Percentiles rank a stretch among this genome's conserved stretches.
phyloP scores from a whole-genome alignment of 2,888 invertebrate genomes.

The Chymomyza fuscimana region DNA sequence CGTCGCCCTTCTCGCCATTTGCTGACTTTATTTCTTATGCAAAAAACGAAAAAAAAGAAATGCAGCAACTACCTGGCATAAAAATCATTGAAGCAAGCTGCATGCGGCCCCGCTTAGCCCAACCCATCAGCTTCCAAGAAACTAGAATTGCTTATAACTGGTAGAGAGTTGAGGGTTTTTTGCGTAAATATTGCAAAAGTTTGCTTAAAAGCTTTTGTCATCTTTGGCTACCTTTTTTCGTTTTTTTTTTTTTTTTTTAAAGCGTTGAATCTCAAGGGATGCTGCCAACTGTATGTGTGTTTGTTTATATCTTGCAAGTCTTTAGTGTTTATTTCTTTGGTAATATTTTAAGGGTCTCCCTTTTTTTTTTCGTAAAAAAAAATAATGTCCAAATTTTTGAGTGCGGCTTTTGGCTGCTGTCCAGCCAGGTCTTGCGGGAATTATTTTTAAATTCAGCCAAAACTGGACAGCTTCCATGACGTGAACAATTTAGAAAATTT shows the following conservation, averaged over 20 bases:
- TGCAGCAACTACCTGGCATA: conserved; percentile 15
- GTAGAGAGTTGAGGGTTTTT: conserved; percentile 13
- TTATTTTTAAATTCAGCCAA: conserved; percentile 12
- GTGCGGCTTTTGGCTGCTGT: conserved; percentile 12
- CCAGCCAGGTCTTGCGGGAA: conserved; percentile 39
- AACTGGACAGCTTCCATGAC: background rate
- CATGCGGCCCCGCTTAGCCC: conserved; percentile 23
- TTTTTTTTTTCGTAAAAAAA: conserved; percentile 7
- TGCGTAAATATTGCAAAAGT: conserved; percentile 64
- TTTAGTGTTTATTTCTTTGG: conserved; percentile 13
- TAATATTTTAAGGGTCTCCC: conserved; percentile 35
- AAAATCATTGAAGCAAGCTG: conserved; percentile 31
- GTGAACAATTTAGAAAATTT: conserved; percentile 30
- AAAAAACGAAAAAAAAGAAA: conserved; percentile 32
- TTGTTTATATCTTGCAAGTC: background rate
- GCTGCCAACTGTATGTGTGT: background rate
- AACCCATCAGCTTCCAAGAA: conserved; percentile 13
- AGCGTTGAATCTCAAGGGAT: conserved; percentile 19
- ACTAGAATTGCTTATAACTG: background rate
- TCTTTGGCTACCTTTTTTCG: conserved; percentile 27
- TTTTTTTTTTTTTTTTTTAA: conserved; percentile 24
- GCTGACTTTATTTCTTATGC: conserved; percentile 52
- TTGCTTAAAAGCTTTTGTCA: conserved; percentile 69
- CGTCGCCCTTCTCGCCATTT: conserved; percentile 11
- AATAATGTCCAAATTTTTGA: conserved; percentile 49